Evolutionary conservation across 2,797 vertebrate genomes (phyloP), one percentile per base, ranked within the genome.

Genomic region (Coccyzus lansbergi): DNA sequence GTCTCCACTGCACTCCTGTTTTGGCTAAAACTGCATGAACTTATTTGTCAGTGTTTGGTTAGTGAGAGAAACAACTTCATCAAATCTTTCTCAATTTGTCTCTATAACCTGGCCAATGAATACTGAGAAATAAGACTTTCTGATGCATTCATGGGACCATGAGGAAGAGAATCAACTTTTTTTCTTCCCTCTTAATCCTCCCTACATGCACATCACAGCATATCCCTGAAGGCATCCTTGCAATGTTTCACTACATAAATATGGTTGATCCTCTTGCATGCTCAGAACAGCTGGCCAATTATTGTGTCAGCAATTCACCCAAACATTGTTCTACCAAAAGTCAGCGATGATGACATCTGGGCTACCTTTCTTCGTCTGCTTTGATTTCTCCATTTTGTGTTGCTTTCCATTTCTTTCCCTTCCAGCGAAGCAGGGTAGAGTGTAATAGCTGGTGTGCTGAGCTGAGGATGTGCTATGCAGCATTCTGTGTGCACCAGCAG

Each of bases 391-490:
- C 31, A 5, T 48, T 88, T 72, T 46, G 36, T 20, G 38, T 13
- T 0, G 0, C 15, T 92, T 82, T 10, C 19, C 58, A 8, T 22
- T 34, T 83, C 25, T 52, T 48, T 59, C 38, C 29, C 3, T 1
- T 13, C 4, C 44, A 18, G 31, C 8, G 24, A 42, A 74, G 36
- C 38, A 12, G 34, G 25, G 31, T 25, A n/a, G 42, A 36, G 28
- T 3, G 15, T 19, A n/a, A 15, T 1, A 14, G 25, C 1, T 0
- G 0, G 17, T 10, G 48, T 8, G 29, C 15, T 6, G 17, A 49
- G 58, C 89, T 28, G 52, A 1, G 18, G 51, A 5, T 9, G 7
- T 1, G 0, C 22, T 44, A 44, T 1, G 9, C 22, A 60, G 62
- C 6, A 0, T n/a, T 34, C 3, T 4, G 16, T 15, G 14, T 12